Base-by-base conservation (phyloP, 2,797 vertebrate genomes). In the Poecilia velifera region DNA sequence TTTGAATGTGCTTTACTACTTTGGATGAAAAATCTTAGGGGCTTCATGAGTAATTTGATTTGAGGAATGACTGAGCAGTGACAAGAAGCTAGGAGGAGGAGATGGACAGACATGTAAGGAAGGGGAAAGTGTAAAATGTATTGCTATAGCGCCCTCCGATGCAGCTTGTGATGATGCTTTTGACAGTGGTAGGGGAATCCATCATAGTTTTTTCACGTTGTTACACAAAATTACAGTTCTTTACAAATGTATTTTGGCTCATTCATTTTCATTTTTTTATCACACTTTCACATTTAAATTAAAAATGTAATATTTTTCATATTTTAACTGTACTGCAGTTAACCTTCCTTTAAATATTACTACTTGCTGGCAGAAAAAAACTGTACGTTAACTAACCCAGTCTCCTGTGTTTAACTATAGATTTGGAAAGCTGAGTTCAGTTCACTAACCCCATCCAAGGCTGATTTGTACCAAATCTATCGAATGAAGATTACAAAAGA, bases 1-100 rank as follows among this genome's bases (percentile, higher is more conserved):
- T 80, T 89, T 83, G 86, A 88, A 80, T 74, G 73, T 77, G 79
- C 83, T 91, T 90, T 88, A 91, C 81, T 85, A 84, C 86, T 57
- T 80, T 34, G 31, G 78, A 79, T 90, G 79, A 90, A 74, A 87
- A 75, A 82, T 88, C 79, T 88, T 81, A 66, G 9, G 9, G 53
- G 80, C 70, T 79, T 47, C 47, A 76, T 88, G 86, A 87, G 88
- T 89, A 86, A 89, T 92, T 91, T 80, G 73, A 55, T 68, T 87
- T 68, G 0, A 28, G 51, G 79, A 73, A 84, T 84, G 79, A 86
- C 66, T 68, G 81, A 82, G 78, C 8, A 6, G 70, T 53, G 74
- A 76, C 75, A 46, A 73, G 79, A 68, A 59, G 76, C 62, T 71
- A 18, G 12, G 82, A n/a, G 78, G 76, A 81, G 85, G 77, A 84